These are phyloP conservation scores for Carcharodon carcharias DNA, from an alignment of 2,797 vertebrate genomes.

Conservation along the genomic window DNA sequence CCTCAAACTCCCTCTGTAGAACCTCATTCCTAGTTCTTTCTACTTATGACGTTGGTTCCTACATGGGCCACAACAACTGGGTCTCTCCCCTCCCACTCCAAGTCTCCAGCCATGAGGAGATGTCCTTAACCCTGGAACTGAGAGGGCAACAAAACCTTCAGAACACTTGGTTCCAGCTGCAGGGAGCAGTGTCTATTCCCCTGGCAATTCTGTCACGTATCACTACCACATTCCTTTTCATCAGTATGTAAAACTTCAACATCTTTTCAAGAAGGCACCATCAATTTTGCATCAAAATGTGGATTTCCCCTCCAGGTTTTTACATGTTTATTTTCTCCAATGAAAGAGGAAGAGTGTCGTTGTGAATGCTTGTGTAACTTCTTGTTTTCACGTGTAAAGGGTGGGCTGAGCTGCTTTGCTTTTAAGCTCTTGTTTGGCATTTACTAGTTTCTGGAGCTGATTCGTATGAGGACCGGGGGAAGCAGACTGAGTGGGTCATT, in stretches of 20 bases:
- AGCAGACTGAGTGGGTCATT: background rate
- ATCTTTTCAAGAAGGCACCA: background rate
- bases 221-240: background rate
- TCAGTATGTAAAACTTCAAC: background rate
- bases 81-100: background rate
- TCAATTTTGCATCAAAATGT: background rate
- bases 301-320: background rate
- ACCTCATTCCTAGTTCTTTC: background rate
- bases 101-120: background rate
- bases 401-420: background rate
- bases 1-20: background rate
- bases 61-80: background rate
- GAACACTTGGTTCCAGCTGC: background rate
- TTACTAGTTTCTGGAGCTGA: background rate
- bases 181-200: background rate
- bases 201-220: no score
- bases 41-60: background rate
- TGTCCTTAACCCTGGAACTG: background rate
- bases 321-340: background rate
- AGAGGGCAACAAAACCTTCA: background rate
- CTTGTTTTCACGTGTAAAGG: background rate
- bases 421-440: background rate
- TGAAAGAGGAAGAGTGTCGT: background rate
- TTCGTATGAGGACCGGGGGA: background rate
- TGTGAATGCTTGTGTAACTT: background rate